Conservation (phyloP, 1,140 invertebrate genomes). For the Ceratina japonica region DNA sequence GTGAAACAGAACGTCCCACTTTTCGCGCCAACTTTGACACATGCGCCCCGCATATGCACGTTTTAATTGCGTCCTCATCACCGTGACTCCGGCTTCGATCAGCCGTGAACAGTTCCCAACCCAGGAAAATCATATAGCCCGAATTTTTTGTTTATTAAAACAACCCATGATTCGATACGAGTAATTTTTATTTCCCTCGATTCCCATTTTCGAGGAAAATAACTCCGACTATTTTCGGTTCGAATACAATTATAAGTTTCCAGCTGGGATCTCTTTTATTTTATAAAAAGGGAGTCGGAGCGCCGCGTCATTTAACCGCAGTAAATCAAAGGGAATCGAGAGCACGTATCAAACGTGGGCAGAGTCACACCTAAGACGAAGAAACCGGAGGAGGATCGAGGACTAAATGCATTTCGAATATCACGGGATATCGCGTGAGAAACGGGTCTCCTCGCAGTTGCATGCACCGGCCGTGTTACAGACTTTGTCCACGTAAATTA, state of each 20-base stretch:
- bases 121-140: not conserved
- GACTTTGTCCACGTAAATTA: conserved; percentile 73
- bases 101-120: not conserved
- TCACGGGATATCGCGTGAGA: conserved; percentile 68
- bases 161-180: not conserved
- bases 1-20: conserved; percentile 40
- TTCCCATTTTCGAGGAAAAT: too few relatives aligned
- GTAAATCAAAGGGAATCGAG: conserved; percentile 13
- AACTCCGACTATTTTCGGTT: too few relatives aligned
- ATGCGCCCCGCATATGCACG: conserved; percentile 23
- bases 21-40: conserved; percentile 45
- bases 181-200: too few relatives aligned
- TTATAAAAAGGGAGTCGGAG: not conserved
- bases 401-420: conserved; percentile 51
- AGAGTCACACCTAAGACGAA: conserved; percentile 3
- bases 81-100: conserved; percentile 14
- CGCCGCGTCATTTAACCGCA: not conserved
- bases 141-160: too few relatives aligned
- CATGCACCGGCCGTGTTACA: conserved; percentile 71
- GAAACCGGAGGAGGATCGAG: conserved; percentile 18
- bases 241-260: not conserved
- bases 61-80: conserved; percentile 39
- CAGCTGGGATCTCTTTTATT: not conserved
- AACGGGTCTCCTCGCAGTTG: conserved; percentile 55
- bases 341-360: not conserved